Conservation (phyloP, 2,888 invertebrate genomes). For the Phortica magna region DNA sequence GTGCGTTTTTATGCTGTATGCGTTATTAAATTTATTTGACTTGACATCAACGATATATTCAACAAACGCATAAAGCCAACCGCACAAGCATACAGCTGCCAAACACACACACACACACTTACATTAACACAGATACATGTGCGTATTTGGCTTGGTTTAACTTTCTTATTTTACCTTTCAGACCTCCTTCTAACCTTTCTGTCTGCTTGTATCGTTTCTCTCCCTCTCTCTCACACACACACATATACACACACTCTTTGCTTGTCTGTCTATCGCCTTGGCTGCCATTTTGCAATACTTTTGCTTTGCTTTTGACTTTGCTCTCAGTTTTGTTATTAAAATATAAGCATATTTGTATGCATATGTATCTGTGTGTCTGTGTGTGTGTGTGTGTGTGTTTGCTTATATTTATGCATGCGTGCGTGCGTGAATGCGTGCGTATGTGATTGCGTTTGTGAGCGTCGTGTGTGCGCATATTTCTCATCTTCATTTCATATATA, state of each 20-base stretch:
- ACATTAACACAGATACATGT: constrained; percentile 33
- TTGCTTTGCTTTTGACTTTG: neutral
- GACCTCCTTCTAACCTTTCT: neutral
- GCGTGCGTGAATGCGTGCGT: constrained; percentile 31
- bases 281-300: neutral
- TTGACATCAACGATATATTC: constrained; percentile 57
- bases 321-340: constrained; percentile 22
- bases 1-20: constrained; percentile 53
- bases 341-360: constrained; percentile 31
- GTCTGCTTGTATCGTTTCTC: no score
- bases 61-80: constrained; percentile 31
- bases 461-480: constrained; percentile 39
- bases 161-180: neutral
- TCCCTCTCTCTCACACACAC: no score
- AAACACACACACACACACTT: constrained; percentile 37
- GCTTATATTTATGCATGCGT: constrained; percentile 13
- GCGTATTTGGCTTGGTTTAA: neutral
- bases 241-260: no score
- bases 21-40: constrained; percentile 71
- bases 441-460: constrained; percentile 15
- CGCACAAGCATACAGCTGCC: constrained; percentile 36
- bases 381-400: constrained; percentile 7
- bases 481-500: constrained; percentile 67
- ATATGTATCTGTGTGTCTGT: neutral
- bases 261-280: no score